Base-by-base conservation (phyloP, 64 coral and sea anemone species). In the Catalaphyllia jardinei region DNA sequence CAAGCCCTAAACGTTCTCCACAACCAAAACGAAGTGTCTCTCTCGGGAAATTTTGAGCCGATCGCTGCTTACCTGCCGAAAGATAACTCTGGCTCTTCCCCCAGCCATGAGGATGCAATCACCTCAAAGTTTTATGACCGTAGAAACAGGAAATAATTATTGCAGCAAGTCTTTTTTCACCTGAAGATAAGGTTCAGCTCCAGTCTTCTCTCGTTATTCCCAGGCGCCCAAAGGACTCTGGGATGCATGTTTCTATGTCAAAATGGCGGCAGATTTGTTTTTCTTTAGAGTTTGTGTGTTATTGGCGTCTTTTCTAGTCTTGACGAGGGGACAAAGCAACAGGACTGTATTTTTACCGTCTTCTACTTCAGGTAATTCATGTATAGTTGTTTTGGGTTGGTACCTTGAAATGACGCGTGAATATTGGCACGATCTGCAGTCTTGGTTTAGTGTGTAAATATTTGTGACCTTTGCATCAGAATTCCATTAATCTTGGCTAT, bases 201-300 rank as follows among this genome's bases (percentile, higher is more conserved):
- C 65, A 69, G 65, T 24, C 65, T n/a, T 57, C 84, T 54, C 62
- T 62, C 29, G 17, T 10, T 62, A 1, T n/a, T 76, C 57, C 22
- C n/a, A 12, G 29, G 52, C 14, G 24, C 63, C 31, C 19, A 42
- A 67, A 88, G 86, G 24, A 19, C 19, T 71, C 18, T 72, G 87
- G 73, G 73, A 75, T 67, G 72, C 52, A 67, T 91, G 63, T 30
- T 72, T 76, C 76, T 51, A 30, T 73, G 89, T 80, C 91, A 96
- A 96, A 93, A 96, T 96, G 95, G 95, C 95, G 91, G 95, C 71
- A 91, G 75, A 72, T 83, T 93, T 90, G 71, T 80, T 87, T 88
- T 79, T 46, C 1, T 1, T 69, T 13, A 71, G 17, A 17, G 63
- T 60, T 57, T 81, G 72, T 51, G 38, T 52, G 3, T 71, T 85